These are phyloP conservation scores for Trichomalopsis sarcophagae DNA, from an alignment of 1,140 invertebrate genomes.

Conservation along the genomic window DNA sequence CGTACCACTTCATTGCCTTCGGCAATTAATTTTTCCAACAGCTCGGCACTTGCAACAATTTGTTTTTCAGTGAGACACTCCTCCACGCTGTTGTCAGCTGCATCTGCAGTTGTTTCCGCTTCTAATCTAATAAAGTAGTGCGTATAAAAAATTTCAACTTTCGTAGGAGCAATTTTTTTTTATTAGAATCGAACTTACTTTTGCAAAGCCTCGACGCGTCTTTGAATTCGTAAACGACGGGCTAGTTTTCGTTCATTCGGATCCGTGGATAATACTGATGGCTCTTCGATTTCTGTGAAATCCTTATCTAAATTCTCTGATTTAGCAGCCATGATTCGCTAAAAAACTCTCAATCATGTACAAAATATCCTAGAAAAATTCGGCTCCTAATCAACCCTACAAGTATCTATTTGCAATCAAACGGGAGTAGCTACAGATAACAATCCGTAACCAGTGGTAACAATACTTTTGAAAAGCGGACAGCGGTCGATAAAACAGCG, in stretches of 20 bases:
- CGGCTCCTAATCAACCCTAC: neutral
- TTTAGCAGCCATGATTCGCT: constrained; percentile 28
- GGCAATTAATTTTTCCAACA: constrained; percentile 77
- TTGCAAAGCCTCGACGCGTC: constrained; percentile 75
- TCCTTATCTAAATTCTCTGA: neutral
- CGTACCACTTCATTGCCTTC: constrained; percentile 83
- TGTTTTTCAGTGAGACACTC: constrained; percentile 77
- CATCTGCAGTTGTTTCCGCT: neutral
- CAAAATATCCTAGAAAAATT: neutral
- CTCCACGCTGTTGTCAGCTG: constrained; percentile 62
- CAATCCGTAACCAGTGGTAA: constrained; percentile 50
- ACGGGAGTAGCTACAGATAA: neutral
- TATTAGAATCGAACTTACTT: constrained; percentile 68
- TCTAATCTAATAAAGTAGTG: constrained; percentile 19
- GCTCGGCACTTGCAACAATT: constrained; percentile 76
- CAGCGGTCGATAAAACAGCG: constrained; percentile 26
- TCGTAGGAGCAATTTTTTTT: neutral
- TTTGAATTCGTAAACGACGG: constrained; percentile 78
- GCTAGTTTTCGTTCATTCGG: constrained; percentile 80
- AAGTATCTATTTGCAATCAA: neutral
- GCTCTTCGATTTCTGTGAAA: constrained; percentile 67
- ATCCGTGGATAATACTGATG: constrained; percentile 75
- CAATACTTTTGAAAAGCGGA: constrained; percentile 4
- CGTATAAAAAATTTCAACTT: neutral
- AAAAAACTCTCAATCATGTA: neutral